Evolutionary conservation across 2,113 vertebrate genomes (phyloP).

Genomic region (Clupea harengus): DNA sequence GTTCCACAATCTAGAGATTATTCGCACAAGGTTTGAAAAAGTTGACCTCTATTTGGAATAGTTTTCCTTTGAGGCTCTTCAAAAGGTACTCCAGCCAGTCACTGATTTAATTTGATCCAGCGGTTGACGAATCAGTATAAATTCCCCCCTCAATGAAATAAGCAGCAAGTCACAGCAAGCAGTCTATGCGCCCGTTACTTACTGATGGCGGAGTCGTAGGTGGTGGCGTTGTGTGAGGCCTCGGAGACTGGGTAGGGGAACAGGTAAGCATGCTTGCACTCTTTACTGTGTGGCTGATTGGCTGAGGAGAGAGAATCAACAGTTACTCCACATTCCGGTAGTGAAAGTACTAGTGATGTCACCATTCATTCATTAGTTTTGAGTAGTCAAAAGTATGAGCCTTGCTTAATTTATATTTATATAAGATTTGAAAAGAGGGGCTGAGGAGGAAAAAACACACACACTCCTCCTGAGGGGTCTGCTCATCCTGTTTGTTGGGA

Average conservation of each 20-base stretch:
- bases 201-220: conserved; percentile 87
- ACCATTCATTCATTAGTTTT: background rate
- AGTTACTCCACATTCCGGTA: background rate
- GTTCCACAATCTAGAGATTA: background rate
- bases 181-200: conserved; percentile 58
- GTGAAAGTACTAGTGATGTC: background rate
- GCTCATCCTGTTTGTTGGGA: background rate
- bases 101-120: no score
- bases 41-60: background rate
- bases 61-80: background rate
- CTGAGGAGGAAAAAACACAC: background rate
- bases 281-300: conserved; percentile 83
- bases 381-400: no score
- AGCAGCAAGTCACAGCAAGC: background rate
- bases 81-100: background rate
- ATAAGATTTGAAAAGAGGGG: background rate
- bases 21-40: background rate
- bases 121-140: no score
- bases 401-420: background rate
- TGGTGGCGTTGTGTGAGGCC: conserved; percentile 81
- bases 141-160: background rate
- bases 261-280: conserved; percentile 86
- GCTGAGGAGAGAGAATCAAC: conserved; percentile 66
- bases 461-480: background rate
- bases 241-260: conserved; percentile 84